Conservation (phyloP, 1,140 invertebrate genomes). For the Drosophila setifemur region DNA sequence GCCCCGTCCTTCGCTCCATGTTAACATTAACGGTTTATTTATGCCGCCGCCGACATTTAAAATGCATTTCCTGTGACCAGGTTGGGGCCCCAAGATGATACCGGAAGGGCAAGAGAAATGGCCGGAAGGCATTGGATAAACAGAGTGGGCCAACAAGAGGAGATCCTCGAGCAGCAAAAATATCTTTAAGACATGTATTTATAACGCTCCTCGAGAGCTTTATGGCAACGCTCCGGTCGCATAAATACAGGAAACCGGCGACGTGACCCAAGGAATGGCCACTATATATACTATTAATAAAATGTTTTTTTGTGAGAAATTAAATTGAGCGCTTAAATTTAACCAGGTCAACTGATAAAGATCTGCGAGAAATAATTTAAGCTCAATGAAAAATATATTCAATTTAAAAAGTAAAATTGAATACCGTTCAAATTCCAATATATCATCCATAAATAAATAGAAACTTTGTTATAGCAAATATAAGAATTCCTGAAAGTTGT, state of each 20-base stretch:
- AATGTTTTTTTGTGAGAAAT: background rate
- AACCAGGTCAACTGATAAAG: constrained; percentile 1
- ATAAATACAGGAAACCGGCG: constrained; percentile 56
- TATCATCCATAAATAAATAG: too few species aligned
- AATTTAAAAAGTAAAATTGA: too few species aligned
- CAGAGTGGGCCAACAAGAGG: background rate
- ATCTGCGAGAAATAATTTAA: too few species aligned
- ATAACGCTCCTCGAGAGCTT: constrained; percentile 56
- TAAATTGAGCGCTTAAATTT: background rate
- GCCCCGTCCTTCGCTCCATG: constrained; percentile 9
- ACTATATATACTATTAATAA: too few species aligned
- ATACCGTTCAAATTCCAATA: too few species aligned
- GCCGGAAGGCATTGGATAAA: constrained; percentile 18
- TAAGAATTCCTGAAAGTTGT: too few species aligned
- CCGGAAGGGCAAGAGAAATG: constrained; percentile 26
- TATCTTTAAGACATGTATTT: constrained; percentile 65
- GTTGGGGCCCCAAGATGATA: constrained; percentile 23
- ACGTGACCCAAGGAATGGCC: constrained; percentile 7
- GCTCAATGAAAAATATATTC: too few species aligned
- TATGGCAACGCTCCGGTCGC: constrained; percentile 45
- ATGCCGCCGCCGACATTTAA: constrained; percentile 70
- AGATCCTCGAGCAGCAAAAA: constrained; percentile 15
- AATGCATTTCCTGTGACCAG: constrained; percentile 66
- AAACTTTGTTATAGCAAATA: too few species aligned
- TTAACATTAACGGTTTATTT: constrained; percentile 77